Conservation (phyloP, 2,797 vertebrate genomes). For the Anabacerthia variegaticeps region DNA sequence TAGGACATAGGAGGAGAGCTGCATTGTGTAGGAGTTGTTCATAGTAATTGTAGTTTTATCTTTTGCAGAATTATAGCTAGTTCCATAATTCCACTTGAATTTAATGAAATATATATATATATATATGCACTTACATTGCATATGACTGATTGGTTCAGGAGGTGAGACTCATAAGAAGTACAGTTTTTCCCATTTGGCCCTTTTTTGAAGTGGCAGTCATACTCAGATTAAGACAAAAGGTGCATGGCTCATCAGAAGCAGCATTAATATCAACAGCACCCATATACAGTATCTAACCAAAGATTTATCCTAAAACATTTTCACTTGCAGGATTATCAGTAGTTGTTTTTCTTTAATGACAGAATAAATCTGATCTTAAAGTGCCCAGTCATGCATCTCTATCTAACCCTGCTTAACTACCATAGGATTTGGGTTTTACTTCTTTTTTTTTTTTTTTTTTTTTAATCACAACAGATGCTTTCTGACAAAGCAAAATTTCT, state of each 20-base stretch:
- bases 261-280: neutral
- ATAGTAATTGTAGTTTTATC: neutral
- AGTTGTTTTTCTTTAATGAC: neutral
- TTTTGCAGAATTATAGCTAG: neutral
- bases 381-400: neutral
- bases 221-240: neutral
- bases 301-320: neutral
- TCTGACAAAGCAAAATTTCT: neutral
- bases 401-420: neutral
- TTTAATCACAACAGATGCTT: neutral
- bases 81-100: neutral
- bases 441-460: neutral
- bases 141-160: neutral
- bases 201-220: neutral
- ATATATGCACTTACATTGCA: neutral
- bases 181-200: neutral
- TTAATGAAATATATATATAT: neutral
- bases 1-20: neutral
- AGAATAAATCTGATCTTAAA: neutral
- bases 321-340: neutral
- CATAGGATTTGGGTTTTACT: neutral
- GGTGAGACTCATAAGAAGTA: neutral
- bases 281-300: neutral
- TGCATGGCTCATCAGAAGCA: neutral
- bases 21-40: neutral